Conservation (phyloP, 1,140 invertebrate genomes). For the Teleogryllus occipitalis region DNA sequence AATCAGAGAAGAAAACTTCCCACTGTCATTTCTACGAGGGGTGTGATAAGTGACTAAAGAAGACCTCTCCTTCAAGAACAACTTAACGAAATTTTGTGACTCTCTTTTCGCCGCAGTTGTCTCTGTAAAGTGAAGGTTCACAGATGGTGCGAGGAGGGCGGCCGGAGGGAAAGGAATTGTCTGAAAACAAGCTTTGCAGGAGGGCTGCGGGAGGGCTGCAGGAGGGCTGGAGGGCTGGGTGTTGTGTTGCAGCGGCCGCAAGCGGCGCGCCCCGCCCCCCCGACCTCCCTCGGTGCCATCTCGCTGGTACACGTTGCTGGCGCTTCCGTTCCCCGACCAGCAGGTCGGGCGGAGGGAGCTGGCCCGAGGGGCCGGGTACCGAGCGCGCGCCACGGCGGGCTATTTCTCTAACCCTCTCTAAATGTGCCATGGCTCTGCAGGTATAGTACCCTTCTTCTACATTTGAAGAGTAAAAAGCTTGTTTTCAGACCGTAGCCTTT, state of each 20-base stretch:
- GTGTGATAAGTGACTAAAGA: no score
- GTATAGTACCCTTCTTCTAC: background rate
- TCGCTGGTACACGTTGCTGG: conserved; percentile 80
- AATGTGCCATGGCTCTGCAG: conserved; percentile 6
- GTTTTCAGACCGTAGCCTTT: background rate
- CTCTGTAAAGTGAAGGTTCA: background rate
- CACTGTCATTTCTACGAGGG: no score
- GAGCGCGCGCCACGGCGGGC: conserved; percentile 54
- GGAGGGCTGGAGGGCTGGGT: background rate
- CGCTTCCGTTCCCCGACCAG: conserved; percentile 84
- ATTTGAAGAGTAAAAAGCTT: background rate
- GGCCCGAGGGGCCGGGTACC: conserved; percentile 57
- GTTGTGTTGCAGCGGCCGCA: conserved; percentile 21
- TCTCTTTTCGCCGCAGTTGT: no score
- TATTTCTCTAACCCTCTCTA: conserved; percentile 65
- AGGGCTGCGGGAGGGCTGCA: background rate
- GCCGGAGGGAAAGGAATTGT: background rate
- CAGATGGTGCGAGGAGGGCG: background rate
- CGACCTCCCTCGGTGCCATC: conserved; percentile 47
- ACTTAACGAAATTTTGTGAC: no score
- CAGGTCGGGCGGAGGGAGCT: conserved; percentile 77
- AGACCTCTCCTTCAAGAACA: no score
- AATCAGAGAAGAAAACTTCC: no score
- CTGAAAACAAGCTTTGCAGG: background rate
- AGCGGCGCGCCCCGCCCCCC: conserved; percentile 18